Conservation (phyloP, 2,797 vertebrate genomes). For the Chrysocyon brachyurus region DNA sequence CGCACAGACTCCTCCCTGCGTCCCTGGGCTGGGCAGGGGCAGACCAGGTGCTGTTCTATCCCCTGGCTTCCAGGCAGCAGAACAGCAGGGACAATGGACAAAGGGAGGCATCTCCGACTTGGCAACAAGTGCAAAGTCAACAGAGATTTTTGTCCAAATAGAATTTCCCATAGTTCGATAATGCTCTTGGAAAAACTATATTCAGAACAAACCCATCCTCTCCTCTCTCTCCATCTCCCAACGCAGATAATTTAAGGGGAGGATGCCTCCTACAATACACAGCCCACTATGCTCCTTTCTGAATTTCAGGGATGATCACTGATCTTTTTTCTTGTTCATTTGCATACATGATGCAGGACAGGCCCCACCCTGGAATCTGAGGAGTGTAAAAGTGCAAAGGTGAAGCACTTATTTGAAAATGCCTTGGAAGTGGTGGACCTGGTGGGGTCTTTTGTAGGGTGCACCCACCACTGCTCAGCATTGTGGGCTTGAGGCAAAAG, state of each 20-base stretch:
- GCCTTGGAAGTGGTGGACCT: background rate
- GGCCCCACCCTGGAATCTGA: background rate
- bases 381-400: background rate
- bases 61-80: background rate
- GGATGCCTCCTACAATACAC: background rate
- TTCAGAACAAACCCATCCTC: background rate
- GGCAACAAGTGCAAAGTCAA: background rate
- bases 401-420: background rate
- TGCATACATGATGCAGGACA: background rate
- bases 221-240: background rate
- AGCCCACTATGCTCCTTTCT: background rate
- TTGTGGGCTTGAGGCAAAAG: background rate
- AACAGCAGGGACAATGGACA: fast-evolving
- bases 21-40: background rate
- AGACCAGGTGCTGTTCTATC: background rate
- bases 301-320: background rate
- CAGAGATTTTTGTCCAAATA: background rate
- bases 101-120: background rate
- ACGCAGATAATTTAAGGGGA: background rate
- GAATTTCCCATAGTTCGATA: background rate
- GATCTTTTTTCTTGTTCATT: background rate
- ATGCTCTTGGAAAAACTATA: background rate
- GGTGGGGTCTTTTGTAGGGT: background rate
- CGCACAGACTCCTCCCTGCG: background rate
- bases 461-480: background rate